phyloP scores from a whole-genome alignment of 2,888 invertebrate species.

The Callosobruchus maculatus region DNA sequence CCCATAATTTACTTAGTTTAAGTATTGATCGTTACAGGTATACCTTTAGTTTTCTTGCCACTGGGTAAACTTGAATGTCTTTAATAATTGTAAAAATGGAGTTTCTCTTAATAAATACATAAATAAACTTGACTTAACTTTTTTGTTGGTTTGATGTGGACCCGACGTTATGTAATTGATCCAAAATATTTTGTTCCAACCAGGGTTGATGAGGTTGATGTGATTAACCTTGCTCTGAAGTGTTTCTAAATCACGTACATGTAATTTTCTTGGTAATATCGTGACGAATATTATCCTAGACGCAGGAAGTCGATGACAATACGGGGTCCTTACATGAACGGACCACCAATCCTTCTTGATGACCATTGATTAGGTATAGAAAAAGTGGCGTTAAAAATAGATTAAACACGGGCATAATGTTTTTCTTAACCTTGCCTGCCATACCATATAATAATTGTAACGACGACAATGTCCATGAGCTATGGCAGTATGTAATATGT shows the following conservation, averaged over 20 bases:
- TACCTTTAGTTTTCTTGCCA: no score
- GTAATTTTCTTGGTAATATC: not conserved
- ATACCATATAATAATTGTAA: not conserved
- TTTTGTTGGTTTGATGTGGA: no score
- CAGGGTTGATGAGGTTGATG: not conserved
- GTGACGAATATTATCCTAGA: not conserved
- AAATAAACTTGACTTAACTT: no score
- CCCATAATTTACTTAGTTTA: no score
- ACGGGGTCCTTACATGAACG: not conserved
- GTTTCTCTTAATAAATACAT: no score
- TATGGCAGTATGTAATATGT: not conserved
- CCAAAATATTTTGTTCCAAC: no score
- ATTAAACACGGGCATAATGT: constrained; percentile 14
- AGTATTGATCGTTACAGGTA: no score
- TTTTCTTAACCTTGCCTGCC: constrained; percentile 14
- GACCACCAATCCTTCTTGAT: not conserved
- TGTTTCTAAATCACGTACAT: not conserved
- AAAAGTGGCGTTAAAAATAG: constrained; percentile 19
- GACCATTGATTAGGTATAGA: constrained; percentile 1
- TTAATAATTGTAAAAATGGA: no score
- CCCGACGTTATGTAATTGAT: no score
- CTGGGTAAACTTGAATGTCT: no score
- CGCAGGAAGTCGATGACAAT: not conserved
- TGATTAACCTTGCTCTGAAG: not conserved
- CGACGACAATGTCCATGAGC: not conserved